These are phyloP conservation scores for Odontamblyopus rebecca DNA, from an alignment of 2,797 vertebrate genomes.

Conservation along the genomic window DNA sequence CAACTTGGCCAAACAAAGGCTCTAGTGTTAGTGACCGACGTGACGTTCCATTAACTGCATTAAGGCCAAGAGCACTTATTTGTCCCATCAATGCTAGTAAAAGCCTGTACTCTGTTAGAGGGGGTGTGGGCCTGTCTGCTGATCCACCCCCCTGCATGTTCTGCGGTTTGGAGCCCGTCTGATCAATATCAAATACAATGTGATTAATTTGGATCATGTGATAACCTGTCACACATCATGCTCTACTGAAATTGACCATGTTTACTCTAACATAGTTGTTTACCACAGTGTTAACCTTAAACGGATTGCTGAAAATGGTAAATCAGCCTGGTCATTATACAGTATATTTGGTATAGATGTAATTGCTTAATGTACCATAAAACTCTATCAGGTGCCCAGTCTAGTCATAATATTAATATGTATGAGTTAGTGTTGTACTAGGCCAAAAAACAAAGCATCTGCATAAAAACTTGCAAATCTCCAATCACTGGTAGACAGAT, in stretches of 20 bases:
- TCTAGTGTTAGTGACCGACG: conserved; percentile 52
- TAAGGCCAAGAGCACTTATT: conserved; percentile 58
- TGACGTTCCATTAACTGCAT: conserved; percentile 68
- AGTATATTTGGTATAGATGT: not conserved
- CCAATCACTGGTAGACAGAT: not conserved
- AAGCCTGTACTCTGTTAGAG: conserved; percentile 58
- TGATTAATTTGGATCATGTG: conserved; percentile 78
- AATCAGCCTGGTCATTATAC: not conserved
- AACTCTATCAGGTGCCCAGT: not conserved
- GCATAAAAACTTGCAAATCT: not conserved
- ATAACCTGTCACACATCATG: conserved; percentile 70
- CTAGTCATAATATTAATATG: not conserved
- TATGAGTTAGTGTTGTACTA: no score
- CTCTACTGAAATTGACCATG: conserved; percentile 69
- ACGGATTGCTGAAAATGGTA: not conserved
- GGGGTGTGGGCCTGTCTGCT: conserved; percentile 38
- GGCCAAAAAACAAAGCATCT: not conserved
- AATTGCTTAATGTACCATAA: not conserved
- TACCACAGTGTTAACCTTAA: conserved; percentile 7
- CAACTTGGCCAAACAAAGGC: conserved; percentile 50
- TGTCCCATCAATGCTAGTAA: conserved; percentile 73
- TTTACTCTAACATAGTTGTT: conserved; percentile 37
- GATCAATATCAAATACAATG: conserved; percentile 16
- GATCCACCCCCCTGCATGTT: conserved; percentile 40
- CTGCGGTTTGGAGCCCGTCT: conserved; percentile 50